A percentile compares a stretch with the other conserved stretches of the same genome.
Evolutionary conservation across 2,113 vertebrate genomes (phyloP).

Genomic region (Choloepus hoffmanni): DNA sequence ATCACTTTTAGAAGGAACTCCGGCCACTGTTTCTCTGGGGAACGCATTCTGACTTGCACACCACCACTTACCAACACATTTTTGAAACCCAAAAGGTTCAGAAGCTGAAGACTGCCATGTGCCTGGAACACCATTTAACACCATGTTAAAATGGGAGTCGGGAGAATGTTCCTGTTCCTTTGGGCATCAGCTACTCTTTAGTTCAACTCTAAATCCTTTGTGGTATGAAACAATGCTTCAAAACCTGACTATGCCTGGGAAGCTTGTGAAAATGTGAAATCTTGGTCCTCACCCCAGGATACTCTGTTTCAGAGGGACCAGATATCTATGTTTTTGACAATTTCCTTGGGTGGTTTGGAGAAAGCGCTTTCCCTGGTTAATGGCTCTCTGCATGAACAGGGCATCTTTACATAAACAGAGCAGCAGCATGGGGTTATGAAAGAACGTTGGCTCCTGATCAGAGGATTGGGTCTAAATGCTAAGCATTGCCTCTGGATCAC

Average conservation of each 20-base stretch:
- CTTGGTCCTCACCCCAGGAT: background rate
- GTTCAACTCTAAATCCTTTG: background rate
- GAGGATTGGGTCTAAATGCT: background rate
- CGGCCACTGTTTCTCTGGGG: background rate
- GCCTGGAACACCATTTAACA: background rate
- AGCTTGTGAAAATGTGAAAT: constrained; percentile 14
- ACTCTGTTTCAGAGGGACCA: background rate
- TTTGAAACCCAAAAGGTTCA: background rate
- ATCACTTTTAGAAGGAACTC: background rate
- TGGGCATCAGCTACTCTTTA: background rate
- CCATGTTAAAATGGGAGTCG: background rate
- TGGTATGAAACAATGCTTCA: background rate
- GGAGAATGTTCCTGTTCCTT: background rate
- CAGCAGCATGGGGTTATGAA: background rate
- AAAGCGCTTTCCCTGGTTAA: background rate
- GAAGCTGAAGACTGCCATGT: background rate
- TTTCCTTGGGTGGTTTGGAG: background rate
- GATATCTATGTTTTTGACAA: background rate
- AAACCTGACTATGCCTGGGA: background rate
- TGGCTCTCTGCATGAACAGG: background rate
- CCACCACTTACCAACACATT: too few relatives aligned
- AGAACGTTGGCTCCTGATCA: background rate
- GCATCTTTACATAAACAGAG: background rate
- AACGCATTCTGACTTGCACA: background rate
- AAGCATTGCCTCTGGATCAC: background rate